These are phyloP conservation scores for Netelia melanura DNA, from an alignment of 2,888 invertebrate genomes.

Conservation along the genomic window DNA sequence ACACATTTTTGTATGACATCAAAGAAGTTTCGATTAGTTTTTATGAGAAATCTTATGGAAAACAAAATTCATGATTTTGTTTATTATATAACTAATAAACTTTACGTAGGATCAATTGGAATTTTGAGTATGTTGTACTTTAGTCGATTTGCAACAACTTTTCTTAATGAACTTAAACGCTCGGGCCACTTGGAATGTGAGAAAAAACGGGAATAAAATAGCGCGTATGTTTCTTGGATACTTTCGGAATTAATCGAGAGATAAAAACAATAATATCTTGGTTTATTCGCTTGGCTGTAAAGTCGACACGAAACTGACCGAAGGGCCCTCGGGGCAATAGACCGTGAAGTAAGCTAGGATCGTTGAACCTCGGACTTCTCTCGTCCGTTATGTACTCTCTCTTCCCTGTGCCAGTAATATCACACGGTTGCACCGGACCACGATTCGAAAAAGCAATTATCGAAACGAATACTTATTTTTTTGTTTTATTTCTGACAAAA, in stretches of 20 bases:
- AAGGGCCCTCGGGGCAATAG: slow-evolving; percentile 58
- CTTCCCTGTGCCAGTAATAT: not conserved
- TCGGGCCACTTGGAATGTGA: too few relatives aligned
- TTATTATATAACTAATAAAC: too few relatives aligned
- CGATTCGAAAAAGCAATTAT: not conserved
- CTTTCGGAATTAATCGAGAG: not conserved
- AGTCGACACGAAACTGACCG: slow-evolving; percentile 44
- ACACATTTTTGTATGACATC: too few relatives aligned
- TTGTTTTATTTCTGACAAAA: not conserved
- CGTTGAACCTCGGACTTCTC: slow-evolving; percentile 59
- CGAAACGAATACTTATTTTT: not conserved
- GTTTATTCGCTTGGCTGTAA: slow-evolving; percentile 18
- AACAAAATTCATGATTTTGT: too few relatives aligned
- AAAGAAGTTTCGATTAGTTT: too few relatives aligned
- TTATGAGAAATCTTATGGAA: too few relatives aligned
- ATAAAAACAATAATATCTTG: not conserved
- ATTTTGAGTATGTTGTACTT: too few relatives aligned
- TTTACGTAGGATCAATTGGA: too few relatives aligned
- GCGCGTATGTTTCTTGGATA: not conserved
- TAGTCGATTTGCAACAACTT: too few relatives aligned
- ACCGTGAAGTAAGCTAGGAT: slow-evolving; percentile 57
- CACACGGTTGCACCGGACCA: not conserved
- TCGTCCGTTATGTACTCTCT: slow-evolving; percentile 50
- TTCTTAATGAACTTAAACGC: too few relatives aligned
- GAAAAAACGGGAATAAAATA: too few relatives aligned